phyloP scores from a whole-genome alignment of 2,888 invertebrate genomes.

The Acanthosepion lycidas region DNA sequence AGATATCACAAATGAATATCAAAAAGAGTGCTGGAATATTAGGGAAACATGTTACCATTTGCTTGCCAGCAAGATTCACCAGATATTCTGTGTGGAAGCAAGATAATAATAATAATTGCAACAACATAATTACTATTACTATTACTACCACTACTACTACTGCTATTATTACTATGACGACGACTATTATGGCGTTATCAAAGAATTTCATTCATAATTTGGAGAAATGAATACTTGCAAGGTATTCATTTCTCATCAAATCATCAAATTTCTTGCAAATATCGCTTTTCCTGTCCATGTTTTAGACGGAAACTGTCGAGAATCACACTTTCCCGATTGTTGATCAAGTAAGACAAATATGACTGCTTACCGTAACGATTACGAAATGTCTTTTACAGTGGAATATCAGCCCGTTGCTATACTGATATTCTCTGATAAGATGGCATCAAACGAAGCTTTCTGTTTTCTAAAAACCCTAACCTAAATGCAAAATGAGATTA shows the following conservation, averaged over 20 bases:
- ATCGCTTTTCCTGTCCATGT: not conserved
- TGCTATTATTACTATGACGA: not conserved
- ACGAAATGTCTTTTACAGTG: not conserved
- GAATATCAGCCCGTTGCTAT: not conserved
- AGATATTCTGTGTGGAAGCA: too few relatives aligned
- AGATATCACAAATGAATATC: too few relatives aligned
- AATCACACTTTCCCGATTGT: not conserved
- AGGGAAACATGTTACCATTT: too few relatives aligned
- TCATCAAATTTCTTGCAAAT: not conserved
- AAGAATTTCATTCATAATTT: not conserved
- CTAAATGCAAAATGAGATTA: too few relatives aligned
- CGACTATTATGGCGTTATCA: not conserved
- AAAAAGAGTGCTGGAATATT: too few relatives aligned
- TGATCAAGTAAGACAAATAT: not conserved
- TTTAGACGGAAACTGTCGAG: not conserved
- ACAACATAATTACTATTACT: too few relatives aligned
- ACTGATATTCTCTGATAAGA: not conserved
- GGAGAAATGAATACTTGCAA: not conserved
- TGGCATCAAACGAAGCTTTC: not conserved
- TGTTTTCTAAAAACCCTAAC: too few relatives aligned
- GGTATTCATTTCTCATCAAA: not conserved
- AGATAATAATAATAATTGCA: too few relatives aligned
- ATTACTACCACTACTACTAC: not conserved
- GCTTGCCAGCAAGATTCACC: too few relatives aligned
- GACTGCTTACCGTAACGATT: not conserved